These are phyloP conservation scores for Lates calcarifer DNA, from an alignment of 2,113 vertebrate genomes.

Conservation along the genomic window DNA sequence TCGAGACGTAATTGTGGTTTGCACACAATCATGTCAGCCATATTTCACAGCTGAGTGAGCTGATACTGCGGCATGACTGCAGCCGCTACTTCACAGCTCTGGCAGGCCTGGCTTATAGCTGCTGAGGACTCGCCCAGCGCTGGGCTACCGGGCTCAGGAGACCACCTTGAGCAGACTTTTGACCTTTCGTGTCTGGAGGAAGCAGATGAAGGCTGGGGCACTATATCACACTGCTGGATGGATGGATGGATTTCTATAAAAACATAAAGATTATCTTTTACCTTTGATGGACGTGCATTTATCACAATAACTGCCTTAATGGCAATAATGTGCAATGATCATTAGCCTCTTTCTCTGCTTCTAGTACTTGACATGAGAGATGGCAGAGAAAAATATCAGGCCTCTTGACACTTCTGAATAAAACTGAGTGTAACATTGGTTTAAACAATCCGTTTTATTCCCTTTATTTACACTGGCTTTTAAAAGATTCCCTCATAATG, in stretches of 20 bases:
- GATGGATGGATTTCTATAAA: not conserved
- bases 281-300: not conserved
- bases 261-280: not conserved
- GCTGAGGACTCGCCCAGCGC: not conserved
- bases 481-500: too few relatives aligned
- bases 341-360: not conserved
- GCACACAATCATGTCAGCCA: slow-evolving; percentile 64
- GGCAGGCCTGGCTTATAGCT: not conserved
- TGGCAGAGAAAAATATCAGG: not conserved
- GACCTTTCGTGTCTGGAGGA: slow-evolving; percentile 36
- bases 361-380: not conserved
- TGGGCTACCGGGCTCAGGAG: not conserved
- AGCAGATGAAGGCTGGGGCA: not conserved
- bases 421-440: too few relatives aligned
- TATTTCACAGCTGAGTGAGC: slow-evolving; percentile 74
- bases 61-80: slow-evolving; percentile 53
- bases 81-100: slow-evolving; percentile 17
- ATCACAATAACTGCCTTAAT: not conserved
- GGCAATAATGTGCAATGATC: not conserved
- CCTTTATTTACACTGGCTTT: too few relatives aligned
- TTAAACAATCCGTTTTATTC: too few relatives aligned
- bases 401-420: too few relatives aligned
- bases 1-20: slow-evolving; percentile 64
- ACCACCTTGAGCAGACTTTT: slow-evolving; percentile 8
- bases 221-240: not conserved